A percentile compares a stretch with the other conserved stretches of the same genome.
Conservation (phyloP, 1,140 invertebrate genomes). For the Macrobrachium rosenbergii region DNA sequence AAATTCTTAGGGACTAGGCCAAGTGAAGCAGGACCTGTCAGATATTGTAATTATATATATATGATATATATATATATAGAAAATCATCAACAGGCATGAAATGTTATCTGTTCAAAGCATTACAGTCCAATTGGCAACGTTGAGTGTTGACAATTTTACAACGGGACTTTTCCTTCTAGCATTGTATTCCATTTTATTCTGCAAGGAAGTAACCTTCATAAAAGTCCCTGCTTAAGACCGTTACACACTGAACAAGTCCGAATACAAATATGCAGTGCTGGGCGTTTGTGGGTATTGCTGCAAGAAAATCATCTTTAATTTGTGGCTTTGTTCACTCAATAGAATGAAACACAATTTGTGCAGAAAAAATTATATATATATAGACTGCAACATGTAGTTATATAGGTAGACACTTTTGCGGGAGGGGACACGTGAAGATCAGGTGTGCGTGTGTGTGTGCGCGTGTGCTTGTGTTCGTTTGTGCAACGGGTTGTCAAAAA, state of each 20-base stretch:
- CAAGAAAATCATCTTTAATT: conserved; percentile 42
- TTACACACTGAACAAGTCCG: conserved; percentile 33
- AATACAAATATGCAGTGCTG: conserved; percentile 41
- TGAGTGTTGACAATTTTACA: conserved; percentile 19
- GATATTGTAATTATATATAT: not conserved
- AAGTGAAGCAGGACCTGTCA: conserved; percentile 40
- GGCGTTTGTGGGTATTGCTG: conserved; percentile 51
- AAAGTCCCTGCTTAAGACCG: conserved; percentile 7
- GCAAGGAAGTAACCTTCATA: conserved; percentile 5
- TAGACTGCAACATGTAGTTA: conserved; percentile 52
- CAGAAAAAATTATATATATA: conserved; percentile 50
- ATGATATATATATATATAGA: conserved; percentile 28
- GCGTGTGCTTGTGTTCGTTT: conserved; percentile 20
- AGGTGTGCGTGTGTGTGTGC: conserved; percentile 50
- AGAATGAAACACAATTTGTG: conserved; percentile 62
- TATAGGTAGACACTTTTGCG: conserved; percentile 45
- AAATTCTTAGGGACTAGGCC: conserved; percentile 24
- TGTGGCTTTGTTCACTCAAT: conserved; percentile 54
- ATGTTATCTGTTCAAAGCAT: conserved; percentile 35
- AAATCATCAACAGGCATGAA: conserved; percentile 40
- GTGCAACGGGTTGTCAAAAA: conserved; percentile 32
- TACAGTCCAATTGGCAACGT: conserved; percentile 33
- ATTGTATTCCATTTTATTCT: conserved; percentile 29
- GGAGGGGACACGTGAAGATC: conserved; percentile 39
- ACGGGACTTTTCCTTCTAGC: conserved; percentile 23